Conservation (phyloP, 1,140 invertebrate genomes). For the Apis cerana region DNA sequence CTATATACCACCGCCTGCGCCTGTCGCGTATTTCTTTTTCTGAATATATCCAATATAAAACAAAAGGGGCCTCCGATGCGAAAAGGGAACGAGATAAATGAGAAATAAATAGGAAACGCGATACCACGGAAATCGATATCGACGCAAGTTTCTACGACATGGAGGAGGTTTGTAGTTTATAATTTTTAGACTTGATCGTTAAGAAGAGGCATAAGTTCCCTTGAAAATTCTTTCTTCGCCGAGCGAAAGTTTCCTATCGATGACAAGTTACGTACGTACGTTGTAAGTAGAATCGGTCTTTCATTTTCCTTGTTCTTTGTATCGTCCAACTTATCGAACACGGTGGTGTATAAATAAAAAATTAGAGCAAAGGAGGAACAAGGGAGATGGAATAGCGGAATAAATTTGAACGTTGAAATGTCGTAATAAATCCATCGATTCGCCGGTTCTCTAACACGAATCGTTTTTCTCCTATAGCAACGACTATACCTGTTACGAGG, state of each 20-base stretch:
- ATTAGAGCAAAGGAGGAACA: not conserved
- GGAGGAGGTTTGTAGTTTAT: not conserved
- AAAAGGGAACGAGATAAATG: not conserved
- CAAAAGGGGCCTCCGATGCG: not conserved
- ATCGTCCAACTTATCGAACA: not conserved
- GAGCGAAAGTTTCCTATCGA: not conserved
- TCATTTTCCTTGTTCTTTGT: not conserved
- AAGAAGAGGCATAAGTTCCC: not conserved
- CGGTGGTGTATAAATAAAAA: not conserved
- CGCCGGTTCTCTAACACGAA: no score
- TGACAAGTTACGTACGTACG: not conserved
- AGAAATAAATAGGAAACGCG: not conserved
- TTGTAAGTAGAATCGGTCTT: not conserved
- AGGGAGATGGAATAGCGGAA: no score
- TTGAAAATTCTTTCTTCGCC: not conserved
- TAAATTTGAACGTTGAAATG: not conserved
- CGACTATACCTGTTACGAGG: not conserved
- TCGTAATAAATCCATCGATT: not conserved
- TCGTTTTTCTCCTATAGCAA: conserved; percentile 3
- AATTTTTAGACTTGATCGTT: not conserved
- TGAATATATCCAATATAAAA: not conserved
- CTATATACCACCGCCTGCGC: not conserved
- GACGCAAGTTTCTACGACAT: not conserved
- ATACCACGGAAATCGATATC: not conserved
- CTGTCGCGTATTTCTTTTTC: not conserved